Conservation (phyloP, 2,888 invertebrate species). For the Dasysyrphus albostriatus region DNA sequence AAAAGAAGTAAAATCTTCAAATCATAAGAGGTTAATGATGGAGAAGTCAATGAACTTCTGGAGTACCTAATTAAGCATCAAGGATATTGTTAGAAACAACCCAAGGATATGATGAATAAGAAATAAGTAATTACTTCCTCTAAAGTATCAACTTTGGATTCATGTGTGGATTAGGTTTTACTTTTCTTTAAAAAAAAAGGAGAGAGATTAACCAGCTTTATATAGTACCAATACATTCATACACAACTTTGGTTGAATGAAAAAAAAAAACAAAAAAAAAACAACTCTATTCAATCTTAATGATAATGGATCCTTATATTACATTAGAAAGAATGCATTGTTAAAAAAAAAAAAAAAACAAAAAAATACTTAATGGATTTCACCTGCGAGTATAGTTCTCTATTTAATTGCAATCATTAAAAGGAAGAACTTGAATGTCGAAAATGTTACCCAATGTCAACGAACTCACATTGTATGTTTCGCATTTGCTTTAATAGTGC, state of each 20-base stretch:
- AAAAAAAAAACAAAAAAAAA: neutral
- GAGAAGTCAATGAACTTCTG: conserved; percentile 8
- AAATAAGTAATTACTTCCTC: neutral
- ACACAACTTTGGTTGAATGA: neutral
- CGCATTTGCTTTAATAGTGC: neutral
- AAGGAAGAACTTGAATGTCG: conserved; percentile 1
- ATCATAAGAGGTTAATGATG: neutral
- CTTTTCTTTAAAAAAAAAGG: no score
- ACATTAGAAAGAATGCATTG: neutral
- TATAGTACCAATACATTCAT: no score
- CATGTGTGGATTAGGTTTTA: no score
- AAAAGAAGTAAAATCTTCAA: neutral
- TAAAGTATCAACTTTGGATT: neutral
- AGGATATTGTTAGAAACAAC: neutral
- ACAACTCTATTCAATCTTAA: neutral
- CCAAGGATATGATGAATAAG: neutral
- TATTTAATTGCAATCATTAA: conserved; percentile 2
- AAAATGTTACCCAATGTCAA: neutral
- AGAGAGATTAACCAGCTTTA: neutral
- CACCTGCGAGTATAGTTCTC: neutral
- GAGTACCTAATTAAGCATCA: neutral
- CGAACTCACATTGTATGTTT: neutral
- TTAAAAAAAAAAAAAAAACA: neutral
- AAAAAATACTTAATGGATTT: neutral
- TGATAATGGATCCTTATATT: neutral